Evolutionary conservation across 2,888 invertebrate species (phyloP).

Genomic region (Lasioglossum vierecki): DNA sequence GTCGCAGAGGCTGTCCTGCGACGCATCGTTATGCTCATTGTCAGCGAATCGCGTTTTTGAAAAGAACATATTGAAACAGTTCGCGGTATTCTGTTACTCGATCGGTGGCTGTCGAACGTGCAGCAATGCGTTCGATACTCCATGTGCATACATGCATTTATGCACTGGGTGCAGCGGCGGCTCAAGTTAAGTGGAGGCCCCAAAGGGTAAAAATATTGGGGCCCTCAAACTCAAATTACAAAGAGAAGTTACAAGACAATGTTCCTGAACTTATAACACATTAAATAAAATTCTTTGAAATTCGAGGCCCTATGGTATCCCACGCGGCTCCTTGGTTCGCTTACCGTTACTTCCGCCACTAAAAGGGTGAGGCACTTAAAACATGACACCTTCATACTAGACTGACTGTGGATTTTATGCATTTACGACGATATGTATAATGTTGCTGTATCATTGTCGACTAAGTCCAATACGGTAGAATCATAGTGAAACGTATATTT

Average conservation of each 20-base stretch:
- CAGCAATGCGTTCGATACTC: background rate
- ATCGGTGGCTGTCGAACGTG: background rate
- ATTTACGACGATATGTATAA: background rate
- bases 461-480: background rate
- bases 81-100: background rate
- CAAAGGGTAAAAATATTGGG: no score
- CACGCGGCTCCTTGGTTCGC: no score
- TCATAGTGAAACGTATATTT: background rate
- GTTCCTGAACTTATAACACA: no score
- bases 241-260: no score
- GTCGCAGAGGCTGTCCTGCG: background rate
- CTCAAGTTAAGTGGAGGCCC: no score
- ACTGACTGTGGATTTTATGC: background rate
- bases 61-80: background rate
- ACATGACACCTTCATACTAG: background rate
- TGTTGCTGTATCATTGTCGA: background rate
- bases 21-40: slow-evolving; percentile 4
- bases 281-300: no score
- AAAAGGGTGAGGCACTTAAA: background rate
- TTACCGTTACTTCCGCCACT: no score
- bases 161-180: background rate
- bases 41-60: background rate
- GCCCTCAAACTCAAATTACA: no score
- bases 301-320: no score
- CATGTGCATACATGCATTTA: background rate